Base-by-base conservation (phyloP, 1,140 invertebrate species). In the Temnothorax nylanderi region DNA sequence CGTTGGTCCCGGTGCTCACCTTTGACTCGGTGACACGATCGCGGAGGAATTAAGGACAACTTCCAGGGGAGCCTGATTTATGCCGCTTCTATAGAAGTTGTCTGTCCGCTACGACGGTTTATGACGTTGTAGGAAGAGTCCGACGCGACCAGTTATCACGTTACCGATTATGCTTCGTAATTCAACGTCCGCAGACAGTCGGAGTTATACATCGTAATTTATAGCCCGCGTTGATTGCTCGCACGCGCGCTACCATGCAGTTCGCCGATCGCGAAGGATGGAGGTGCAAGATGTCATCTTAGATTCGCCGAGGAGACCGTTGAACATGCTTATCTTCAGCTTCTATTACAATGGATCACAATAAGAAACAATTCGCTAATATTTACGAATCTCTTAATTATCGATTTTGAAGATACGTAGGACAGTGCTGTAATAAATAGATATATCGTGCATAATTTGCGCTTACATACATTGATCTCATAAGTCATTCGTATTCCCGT, bases 1-100 rank as follows among this genome's bases (percentile, higher is more conserved):
- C 37, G 71, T 37, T 16, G 56, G 34, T 84, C 80, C 86, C 86
- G 69, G 86, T 78, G 72, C 88, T 84, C 80, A 84, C 80, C 80
- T 84, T 84, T 84, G 80, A 84, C 80, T 49, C 80, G 41, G 4
- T 60, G 80, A 84, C 80, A 84, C 62, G 80, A 84, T 84, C 80
- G 41, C 18, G 44, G 32, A 60, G 69, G 54, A 62, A 84, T 84
- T 84, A 84, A 84, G 80, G 80, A 84, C 80, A 47, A 62, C 26
- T 62, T 84, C 18, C 54, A 74, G 51, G 37, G 54, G 69, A 18
- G 67, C 32, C 69, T 74, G 67, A 84, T 75, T 84, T 62, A 84
- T 74, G 56, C 69, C 54, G 72, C 54, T 74, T 13, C n/a, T 47
- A 26, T 32, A 3, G 18, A 54, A 84, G 41, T 49, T 84, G 54